Percentiles rank a stretch among this genome's conserved stretches.
Evolutionary conservation across 2,113 vertebrate species (phyloP).

Genomic region (Heloderma charlesbogerti): DNA sequence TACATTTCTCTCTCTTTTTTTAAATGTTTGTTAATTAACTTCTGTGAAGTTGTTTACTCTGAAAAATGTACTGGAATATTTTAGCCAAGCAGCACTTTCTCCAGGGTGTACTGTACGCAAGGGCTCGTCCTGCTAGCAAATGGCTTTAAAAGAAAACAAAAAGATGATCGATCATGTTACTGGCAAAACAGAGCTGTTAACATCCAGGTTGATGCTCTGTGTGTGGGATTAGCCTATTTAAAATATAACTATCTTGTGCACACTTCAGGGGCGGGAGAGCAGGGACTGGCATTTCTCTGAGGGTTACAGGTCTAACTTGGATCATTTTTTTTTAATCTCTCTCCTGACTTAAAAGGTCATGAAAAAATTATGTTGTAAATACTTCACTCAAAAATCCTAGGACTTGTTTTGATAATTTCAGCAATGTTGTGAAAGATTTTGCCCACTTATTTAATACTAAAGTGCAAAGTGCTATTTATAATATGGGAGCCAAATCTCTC

Average conservation of each 20-base stretch:
- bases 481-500: constrained; percentile 73
- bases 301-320: constrained; percentile 79
- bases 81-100: constrained; percentile 83
- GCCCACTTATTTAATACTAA: constrained; percentile 78
- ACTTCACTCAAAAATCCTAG: constrained; percentile 78
- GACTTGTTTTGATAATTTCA: constrained; percentile 79
- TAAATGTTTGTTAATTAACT: constrained; percentile 88
- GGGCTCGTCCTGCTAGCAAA: constrained; percentile 86
- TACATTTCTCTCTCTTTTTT: constrained; percentile 2
- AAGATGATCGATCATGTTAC: constrained; percentile 83
- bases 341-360: constrained; percentile 78
- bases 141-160: constrained; percentile 70
- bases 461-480: constrained; percentile 77
- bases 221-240: constrained; percentile 73
- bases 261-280: constrained; percentile 77
- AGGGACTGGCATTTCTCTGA: constrained; percentile 82
- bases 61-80: constrained; percentile 91
- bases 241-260: constrained; percentile 80
- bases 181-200: constrained; percentile 83
- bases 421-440: constrained; percentile 84
- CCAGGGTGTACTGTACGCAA: constrained; percentile 79
- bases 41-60: constrained; percentile 98
- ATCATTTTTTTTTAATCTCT: constrained; percentile 79
- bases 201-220: constrained; percentile 81
- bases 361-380: constrained; percentile 81